phyloP scores from a whole-genome alignment of 2,888 invertebrate genomes.

The Drosophila nr. medialis region DNA sequence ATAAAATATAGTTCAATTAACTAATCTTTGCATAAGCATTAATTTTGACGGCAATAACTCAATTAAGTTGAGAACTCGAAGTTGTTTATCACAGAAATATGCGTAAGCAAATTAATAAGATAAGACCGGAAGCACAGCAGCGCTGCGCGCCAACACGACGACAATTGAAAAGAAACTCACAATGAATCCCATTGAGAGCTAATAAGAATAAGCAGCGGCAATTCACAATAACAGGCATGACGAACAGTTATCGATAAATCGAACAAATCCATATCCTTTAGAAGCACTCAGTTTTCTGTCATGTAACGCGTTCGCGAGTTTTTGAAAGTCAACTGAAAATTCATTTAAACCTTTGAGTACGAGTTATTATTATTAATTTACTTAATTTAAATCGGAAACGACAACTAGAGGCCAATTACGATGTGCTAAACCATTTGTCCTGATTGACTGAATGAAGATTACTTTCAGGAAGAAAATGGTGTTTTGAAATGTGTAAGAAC shows the following conservation, averaged over 20 bases:
- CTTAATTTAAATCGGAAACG: neutral
- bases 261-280: slow-evolving; percentile 7
- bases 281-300: slow-evolving; percentile 19
- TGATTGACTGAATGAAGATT: neutral
- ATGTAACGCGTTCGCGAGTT: neutral
- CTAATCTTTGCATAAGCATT: slow-evolving; percentile 25
- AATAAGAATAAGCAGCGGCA: slow-evolving; percentile 3
- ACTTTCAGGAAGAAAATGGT: neutral
- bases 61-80: slow-evolving; percentile 47
- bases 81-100: slow-evolving; percentile 21
- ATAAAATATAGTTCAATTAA: slow-evolving; percentile 22
- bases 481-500: neutral
- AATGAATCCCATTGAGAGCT: neutral
- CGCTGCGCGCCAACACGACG: slow-evolving; percentile 43
- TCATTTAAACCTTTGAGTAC: neutral
- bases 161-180: slow-evolving; percentile 24
- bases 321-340: neutral
- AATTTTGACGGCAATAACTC: slow-evolving; percentile 41
- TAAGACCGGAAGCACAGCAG: slow-evolving; percentile 36
- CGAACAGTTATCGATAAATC: slow-evolving; percentile 11
- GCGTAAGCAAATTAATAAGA: slow-evolving; percentile 16
- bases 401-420: too few relatives aligned
- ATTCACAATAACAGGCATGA: too few relatives aligned
- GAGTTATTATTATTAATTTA: neutral
- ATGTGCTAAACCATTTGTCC: too few relatives aligned